These are phyloP conservation scores for Yponomeuta plumbellus DNA, from an alignment of 2,888 invertebrate genomes.

Conservation along the genomic window DNA sequence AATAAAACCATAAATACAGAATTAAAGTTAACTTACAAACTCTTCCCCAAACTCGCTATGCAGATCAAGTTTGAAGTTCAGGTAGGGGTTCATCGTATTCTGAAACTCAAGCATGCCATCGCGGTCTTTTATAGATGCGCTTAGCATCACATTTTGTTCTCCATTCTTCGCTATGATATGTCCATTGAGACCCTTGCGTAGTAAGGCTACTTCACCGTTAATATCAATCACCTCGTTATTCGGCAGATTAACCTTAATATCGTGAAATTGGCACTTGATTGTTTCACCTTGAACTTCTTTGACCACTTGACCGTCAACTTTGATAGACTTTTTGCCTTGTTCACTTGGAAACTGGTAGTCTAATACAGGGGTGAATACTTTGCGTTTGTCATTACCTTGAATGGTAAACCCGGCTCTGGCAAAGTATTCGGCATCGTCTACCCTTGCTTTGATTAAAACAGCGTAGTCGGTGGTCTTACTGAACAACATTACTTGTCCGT, in stretches of 20 bases:
- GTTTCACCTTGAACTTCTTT: conserved; percentile 48
- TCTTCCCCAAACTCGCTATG: conserved; percentile 57
- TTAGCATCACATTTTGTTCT: conserved; percentile 64
- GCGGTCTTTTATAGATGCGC: conserved; percentile 54
- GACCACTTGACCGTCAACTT: conserved; percentile 70
- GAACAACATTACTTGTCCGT: conserved; percentile 75
- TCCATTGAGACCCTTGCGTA: conserved; percentile 50
- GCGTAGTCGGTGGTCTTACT: conserved; percentile 78
- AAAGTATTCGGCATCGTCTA: conserved; percentile 77
- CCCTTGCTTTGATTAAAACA: conserved; percentile 71
- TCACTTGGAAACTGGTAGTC: conserved; percentile 78
- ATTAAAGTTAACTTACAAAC: conserved; percentile 41
- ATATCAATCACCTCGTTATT: conserved; percentile 57
- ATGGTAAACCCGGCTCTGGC: conserved; percentile 80
- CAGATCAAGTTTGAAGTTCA: conserved; percentile 78
- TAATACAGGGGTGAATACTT: conserved; percentile 81
- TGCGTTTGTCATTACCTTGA: conserved; percentile 69
- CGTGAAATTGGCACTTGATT: conserved; percentile 76
- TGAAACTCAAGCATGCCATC: conserved; percentile 69
- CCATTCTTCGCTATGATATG: conserved; percentile 72
- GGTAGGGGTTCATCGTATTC: conserved; percentile 76
- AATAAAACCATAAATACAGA: too few relatives aligned
- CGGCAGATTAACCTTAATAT: conserved; percentile 63
- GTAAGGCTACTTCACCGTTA: conserved; percentile 68
- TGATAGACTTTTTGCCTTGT: conserved; percentile 62